Base-by-base conservation (phyloP, 2,113 vertebrate species). In the Gambusia holbrooki region DNA sequence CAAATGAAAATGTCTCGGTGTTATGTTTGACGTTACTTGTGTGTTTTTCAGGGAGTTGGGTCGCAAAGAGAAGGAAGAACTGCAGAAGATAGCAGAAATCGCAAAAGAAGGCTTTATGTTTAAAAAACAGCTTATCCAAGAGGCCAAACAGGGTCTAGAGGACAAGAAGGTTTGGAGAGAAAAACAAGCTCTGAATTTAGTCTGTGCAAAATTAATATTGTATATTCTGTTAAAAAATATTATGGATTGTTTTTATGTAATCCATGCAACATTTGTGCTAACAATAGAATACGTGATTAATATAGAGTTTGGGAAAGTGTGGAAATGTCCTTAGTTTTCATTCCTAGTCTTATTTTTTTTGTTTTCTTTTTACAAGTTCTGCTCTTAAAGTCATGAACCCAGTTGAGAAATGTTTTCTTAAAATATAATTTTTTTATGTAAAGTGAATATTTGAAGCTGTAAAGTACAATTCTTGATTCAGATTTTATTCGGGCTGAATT, bases 71-170 rank as follows among this genome's bases (percentile, higher is more conserved):
- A 94, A 78, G 32, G 97, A 97, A 76, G 93, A 92, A 5, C 72
- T 97, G 40, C 94, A 95, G 88, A 94, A 96, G 87, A 89, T 95
- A 91, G 96, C 96, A 0, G 96, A 96, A 80, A 89, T 97, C 8
- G 95, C 96, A 12, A 94, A 94, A 0, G 96, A 97, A 74, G 97
- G 97, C 2, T 96, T 98, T 84, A 71, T 94, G 40, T 90, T 96
- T 5, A 98, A 97, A 84, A 94, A 95, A 64, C 90, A 95, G 61
- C 95, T 97, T 4, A 96, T 98, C 2, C 95, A 97, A 13, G 96
- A 98, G 66, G 95, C 96, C 67, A 96, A 95, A 87, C 95, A 84
- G 45, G 92, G 94, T 11, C 86, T 94, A 4, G 95, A 97, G 73
- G 96, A 97, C 9, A 98, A 97, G 62, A 94, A 96, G 96, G 97